Conservation (phyloP, 2,113 vertebrate species). For the Cyrtonyx montezumae region DNA sequence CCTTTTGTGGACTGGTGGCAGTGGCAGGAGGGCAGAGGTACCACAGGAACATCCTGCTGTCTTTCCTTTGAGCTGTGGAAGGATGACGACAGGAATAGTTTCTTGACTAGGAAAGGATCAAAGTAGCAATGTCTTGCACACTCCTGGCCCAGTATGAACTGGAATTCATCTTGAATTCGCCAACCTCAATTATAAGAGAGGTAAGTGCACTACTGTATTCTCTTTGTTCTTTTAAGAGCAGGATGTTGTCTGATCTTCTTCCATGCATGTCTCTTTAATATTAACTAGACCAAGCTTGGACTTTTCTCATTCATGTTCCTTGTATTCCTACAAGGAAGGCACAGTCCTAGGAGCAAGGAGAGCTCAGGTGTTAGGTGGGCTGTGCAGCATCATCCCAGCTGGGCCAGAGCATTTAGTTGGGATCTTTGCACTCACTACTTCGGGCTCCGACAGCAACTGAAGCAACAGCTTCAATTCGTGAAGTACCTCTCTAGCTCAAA, state of each 20-base stretch:
- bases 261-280: neutral
- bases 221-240: neutral
- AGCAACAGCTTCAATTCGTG: neutral
- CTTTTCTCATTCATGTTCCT: neutral
- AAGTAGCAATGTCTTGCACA: neutral
- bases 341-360: neutral
- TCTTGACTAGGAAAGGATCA: neutral
- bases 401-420: neutral
- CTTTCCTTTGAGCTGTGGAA: neutral
- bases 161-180: neutral
- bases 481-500: neutral
- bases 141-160: neutral
- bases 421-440: neutral
- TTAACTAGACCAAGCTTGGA: neutral
- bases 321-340: neutral
- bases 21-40: neutral
- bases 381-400: neutral
- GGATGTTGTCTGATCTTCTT: neutral
- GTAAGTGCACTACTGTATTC: neutral
- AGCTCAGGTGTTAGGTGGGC: neutral
- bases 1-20: neutral
- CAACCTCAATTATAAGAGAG: neutral
- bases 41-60: neutral
- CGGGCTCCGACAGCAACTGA: neutral
- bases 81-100: neutral